phyloP scores from a whole-genome alignment of 2,888 invertebrate genomes.

The Cephonodes hylas region DNA sequence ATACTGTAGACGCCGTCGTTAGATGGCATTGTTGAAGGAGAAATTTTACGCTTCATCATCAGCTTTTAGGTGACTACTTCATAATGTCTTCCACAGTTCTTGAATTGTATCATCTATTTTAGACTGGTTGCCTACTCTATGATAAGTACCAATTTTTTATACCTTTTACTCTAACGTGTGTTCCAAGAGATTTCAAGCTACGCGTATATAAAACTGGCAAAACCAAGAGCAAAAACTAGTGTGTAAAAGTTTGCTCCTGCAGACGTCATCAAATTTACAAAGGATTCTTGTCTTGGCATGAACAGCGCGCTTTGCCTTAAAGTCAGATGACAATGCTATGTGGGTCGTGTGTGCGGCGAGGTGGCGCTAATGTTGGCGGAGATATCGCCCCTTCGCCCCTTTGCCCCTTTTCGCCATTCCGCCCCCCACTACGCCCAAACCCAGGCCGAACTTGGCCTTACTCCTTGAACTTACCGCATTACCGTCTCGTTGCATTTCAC shows the following conservation, averaged over 20 bases:
- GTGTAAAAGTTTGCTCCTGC: not conserved
- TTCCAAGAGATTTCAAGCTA: too few relatives aligned
- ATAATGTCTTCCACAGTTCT: too few relatives aligned
- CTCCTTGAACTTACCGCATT: not conserved
- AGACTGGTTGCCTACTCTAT: too few relatives aligned
- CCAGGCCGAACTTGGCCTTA: not conserved
- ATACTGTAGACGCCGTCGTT: too few relatives aligned
- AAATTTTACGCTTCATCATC: too few relatives aligned
- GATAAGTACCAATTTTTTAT: too few relatives aligned
- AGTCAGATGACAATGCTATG: constrained; percentile 9
- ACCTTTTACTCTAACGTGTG: too few relatives aligned
- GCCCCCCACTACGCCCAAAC: not conserved
- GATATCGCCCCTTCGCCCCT: not conserved
- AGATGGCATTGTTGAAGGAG: too few relatives aligned
- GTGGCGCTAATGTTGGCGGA: constrained; percentile 6
- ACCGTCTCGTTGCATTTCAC: not conserved
- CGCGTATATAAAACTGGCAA: too few relatives aligned
- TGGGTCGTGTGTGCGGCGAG: constrained; percentile 12
- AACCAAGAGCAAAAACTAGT: too few relatives aligned
- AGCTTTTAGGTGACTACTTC: too few relatives aligned
- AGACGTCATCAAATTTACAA: not conserved
- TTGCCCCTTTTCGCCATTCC: not conserved
- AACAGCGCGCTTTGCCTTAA: not conserved
- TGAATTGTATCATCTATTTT: too few relatives aligned
- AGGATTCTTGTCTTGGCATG: constrained; percentile 3